Evolutionary conservation across 2,113 vertebrate genomes (phyloP).

Genomic region (Nannobrachium achirus): DNA sequence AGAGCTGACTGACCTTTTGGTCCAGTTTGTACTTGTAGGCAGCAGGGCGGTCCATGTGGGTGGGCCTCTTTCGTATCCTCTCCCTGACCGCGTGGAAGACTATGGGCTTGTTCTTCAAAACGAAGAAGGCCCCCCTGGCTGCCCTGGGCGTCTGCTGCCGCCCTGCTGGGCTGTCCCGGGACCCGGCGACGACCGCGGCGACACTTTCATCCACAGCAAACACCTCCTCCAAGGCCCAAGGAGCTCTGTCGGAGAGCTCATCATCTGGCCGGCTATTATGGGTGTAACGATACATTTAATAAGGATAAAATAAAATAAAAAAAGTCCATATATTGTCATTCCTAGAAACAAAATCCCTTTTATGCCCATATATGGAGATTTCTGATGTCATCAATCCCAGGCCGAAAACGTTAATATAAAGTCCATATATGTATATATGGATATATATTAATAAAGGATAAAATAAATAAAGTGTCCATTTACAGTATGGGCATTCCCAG

Average conservation of each 20-base stretch:
- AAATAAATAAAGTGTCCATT: too few relatives aligned
- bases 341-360: too few relatives aligned
- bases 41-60: background rate
- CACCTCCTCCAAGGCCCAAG: background rate
- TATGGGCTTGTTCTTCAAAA: constrained; percentile 32
- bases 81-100: constrained; percentile 30
- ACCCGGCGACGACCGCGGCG: background rate
- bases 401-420: too few relatives aligned
- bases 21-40: constrained; percentile 33
- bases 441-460: too few relatives aligned
- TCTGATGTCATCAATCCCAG: too few relatives aligned
- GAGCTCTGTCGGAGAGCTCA: background rate
- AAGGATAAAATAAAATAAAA: too few relatives aligned
- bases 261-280: background rate
- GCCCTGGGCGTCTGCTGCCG: background rate
- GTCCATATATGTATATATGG: too few relatives aligned
- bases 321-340: too few relatives aligned
- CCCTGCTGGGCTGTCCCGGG: background rate
- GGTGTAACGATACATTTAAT: too few relatives aligned
- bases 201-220: background rate
- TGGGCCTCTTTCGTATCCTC: constrained; percentile 5
- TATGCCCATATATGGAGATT: too few relatives aligned
- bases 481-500: too few relatives aligned
- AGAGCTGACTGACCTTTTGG: constrained; percentile 33
- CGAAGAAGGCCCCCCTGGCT: constrained; percentile 18